These are phyloP conservation scores for Palythoa caribaeorum DNA, from an alignment of 92 coral and sea anemone species.

Conservation along the genomic window DNA sequence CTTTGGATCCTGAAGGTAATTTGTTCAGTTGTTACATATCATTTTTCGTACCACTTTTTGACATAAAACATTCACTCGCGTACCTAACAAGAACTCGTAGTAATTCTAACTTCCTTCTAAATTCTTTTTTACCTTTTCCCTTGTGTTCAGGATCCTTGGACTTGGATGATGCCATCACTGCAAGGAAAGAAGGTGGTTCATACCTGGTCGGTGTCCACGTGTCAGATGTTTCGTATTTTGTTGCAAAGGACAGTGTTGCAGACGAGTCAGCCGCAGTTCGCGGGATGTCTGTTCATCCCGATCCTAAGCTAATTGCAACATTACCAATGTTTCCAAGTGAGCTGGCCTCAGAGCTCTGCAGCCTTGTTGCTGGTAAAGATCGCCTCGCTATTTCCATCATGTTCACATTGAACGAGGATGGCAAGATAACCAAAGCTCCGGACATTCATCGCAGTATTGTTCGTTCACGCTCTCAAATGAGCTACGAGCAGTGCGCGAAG, in stretches of 20 bases:
- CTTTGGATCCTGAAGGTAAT: conserved; percentile 75
- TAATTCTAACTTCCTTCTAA: neutral
- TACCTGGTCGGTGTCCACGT: conserved; percentile 84
- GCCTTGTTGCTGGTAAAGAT: conserved; percentile 82
- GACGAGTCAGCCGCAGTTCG: conserved; percentile 81
- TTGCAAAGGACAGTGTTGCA: conserved; percentile 69
- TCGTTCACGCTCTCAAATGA: conserved; percentile 73
- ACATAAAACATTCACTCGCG: too few relatives aligned
- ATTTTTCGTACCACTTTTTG: too few relatives aligned
- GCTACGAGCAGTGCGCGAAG: conserved; percentile 84
- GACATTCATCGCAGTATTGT: conserved; percentile 85
- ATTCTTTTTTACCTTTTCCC: neutral
- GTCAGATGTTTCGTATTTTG: conserved; percentile 89
- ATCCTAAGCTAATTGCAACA: conserved; percentile 51
- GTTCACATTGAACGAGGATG: conserved; percentile 75
- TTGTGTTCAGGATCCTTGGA: conserved; percentile 55
- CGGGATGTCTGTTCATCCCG: conserved; percentile 82
- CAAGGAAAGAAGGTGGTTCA: conserved; percentile 55
- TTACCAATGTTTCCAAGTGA: conserved; percentile 82
- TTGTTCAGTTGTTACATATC: neutral
- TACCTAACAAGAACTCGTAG: too few relatives aligned
- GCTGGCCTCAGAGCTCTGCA: conserved; percentile 77
- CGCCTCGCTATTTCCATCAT: conserved; percentile 84
- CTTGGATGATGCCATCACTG: conserved; percentile 92
- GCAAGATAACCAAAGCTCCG: conserved; percentile 62